Base-by-base conservation (phyloP, 1,140 invertebrate species). In the Drosophila saltans region DNA sequence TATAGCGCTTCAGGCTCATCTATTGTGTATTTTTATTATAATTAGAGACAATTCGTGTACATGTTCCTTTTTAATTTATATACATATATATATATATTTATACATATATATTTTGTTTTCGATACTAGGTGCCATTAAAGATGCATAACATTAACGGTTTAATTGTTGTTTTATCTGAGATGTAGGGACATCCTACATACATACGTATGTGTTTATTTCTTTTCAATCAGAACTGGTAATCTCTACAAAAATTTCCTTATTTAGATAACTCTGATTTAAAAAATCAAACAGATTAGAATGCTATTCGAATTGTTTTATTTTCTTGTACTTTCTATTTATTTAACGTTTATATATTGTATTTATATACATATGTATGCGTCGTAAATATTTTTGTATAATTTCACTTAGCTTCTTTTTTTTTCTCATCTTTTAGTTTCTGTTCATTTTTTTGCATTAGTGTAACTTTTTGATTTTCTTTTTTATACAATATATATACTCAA, bases 291-390 rank as follows among this genome's bases (percentile, higher is more conserved):
- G 3, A 36, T 36, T 24, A 10, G 28, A 55, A 55, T 28, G 26
- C 7, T 28, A 55, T 56, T 30, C 28, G 9, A 28, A 3, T 56
- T 28, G 4, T 6, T 56, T n/a, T 26, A 26, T 62, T 26, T 3
- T 21, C 26, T 28, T 55, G 33, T 66, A 39, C 45, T 56, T 66
- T 66, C 30, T 39, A 21, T 66, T 66, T 66, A 66, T 66, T 56
- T 11, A 66, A 66, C 63, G 33, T 66, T 56, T 66, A 41, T 56
- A 66, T 66, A 66, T 41, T 26, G 24, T 16, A 60, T 41, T n/a
- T 26, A 26, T 63, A 30, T 48, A 63, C n/a, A 33, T 33, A 21
- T 40, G 8, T 60, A 40, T 57, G 16, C 10, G 8, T 60, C 33
- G 28, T 60, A 11, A 33, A 11, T 33, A 28, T 24, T 24, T 26